Percentiles rank a stretch among this genome's conserved stretches.
phyloP scores from a whole-genome alignment of 1,140 invertebrate genomes.

The Sminthurides bifidus region DNA sequence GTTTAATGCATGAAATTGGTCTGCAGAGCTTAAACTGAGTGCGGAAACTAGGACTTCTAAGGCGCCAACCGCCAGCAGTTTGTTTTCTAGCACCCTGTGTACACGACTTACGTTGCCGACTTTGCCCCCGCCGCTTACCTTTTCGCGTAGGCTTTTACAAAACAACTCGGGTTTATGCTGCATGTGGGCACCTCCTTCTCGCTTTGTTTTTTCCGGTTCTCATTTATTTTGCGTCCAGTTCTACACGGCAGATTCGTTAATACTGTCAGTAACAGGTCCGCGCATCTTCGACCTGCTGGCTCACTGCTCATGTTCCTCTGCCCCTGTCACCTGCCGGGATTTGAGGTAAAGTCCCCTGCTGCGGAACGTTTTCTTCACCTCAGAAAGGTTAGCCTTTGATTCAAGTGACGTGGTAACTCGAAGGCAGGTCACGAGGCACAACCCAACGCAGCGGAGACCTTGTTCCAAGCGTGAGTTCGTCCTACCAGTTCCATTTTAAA shows the following conservation, averaged over 20 bases:
- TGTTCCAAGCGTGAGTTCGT: not conserved
- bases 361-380: slow-evolving; percentile 8
- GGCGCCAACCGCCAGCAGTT: slow-evolving; percentile 7
- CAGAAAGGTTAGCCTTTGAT: slow-evolving; percentile 10
- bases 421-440: no score
- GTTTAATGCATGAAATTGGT: no score
- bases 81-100: slow-evolving; percentile 12
- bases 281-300: not conserved
- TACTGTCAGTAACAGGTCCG: not conserved
- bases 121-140: no score
- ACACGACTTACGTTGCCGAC: slow-evolving; percentile 1
- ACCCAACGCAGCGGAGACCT: no score
- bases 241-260: not conserved
- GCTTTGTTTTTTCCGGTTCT: slow-evolving; percentile 6
- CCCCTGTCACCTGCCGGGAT: not conserved
- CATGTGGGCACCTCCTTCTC: slow-evolving; percentile 1
- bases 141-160: no score
- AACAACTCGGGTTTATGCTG: not conserved
- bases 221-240: slow-evolving; percentile 1
- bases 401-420: no score
- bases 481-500: not conserved
- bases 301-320: not conserved
- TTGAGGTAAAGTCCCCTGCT: slow-evolving; percentile 4
- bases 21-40: no score
- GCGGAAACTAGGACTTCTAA: not conserved